phyloP scores from a whole-genome alignment of 2,797 vertebrate species.

The Esox masquinongy region DNA sequence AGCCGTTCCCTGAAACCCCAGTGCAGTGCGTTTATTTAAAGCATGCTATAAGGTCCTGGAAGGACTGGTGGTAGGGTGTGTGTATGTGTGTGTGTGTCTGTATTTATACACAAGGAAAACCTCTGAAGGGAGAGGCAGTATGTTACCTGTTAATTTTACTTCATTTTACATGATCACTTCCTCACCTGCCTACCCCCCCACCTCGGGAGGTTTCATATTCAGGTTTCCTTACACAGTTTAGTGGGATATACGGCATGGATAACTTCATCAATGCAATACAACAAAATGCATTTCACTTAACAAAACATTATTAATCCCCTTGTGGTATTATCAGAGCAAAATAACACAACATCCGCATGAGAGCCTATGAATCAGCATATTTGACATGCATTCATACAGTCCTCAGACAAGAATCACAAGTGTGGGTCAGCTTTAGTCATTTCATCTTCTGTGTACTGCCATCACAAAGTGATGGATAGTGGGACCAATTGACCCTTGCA shows the following conservation, averaged over 20 bases:
- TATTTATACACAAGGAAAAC: too few relatives aligned
- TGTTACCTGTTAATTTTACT: background rate
- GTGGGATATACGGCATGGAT: background rate
- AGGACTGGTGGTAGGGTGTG: background rate
- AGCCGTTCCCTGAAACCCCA: constrained; percentile 17
- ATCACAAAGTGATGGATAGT: constrained; percentile 39
- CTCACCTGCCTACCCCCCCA: background rate
- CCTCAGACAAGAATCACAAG: constrained; percentile 6
- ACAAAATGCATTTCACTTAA: background rate
- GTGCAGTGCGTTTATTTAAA: constrained; percentile 15
- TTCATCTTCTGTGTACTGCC: constrained; percentile 15
- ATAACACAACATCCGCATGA: background rate
- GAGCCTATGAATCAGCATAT: background rate
- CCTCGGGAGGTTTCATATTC: background rate
- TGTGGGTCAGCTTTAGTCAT: constrained; percentile 18
- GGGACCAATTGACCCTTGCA: constrained; percentile 43
- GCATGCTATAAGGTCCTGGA: background rate
- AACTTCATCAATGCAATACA: background rate
- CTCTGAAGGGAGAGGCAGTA: background rate
- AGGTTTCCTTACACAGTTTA: background rate
- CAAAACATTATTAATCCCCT: background rate
- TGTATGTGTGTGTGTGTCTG: background rate
- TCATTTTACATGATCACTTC: background rate
- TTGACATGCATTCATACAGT: background rate
- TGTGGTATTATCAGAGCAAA: background rate